Evolutionary conservation across 2,888 invertebrate species (phyloP), one percentile per base, ranked within the genome.

Genomic region (Muscina levida): DNA sequence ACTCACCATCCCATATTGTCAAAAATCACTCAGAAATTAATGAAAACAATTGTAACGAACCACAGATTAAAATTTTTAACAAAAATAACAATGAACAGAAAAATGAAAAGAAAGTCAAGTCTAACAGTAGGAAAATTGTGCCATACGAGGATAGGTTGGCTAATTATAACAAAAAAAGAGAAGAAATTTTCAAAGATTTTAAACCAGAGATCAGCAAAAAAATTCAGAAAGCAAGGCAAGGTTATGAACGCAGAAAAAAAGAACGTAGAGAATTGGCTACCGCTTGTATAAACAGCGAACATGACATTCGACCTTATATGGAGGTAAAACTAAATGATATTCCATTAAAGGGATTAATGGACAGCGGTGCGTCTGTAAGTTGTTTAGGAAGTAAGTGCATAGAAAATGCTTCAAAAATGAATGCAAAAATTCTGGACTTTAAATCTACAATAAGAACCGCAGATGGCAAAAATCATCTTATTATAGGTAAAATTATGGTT

Each of bases 1-100:
- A n/a, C n/a, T n/a, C n/a, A n/a, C n/a, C n/a, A n/a, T n/a, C n/a
- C n/a, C n/a, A n/a, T n/a, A n/a, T n/a, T n/a, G n/a, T n/a, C n/a
- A 37, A 37, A 10, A 6, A 6, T 37, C 37, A 37, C 5, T 42
- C 70, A 3, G 13, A 2, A 10, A 4, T 31, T 5, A 48, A 31
- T 17, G 39, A 39, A 19, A 51, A 51, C 17, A 72, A 24, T 48
- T 10, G 39, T 31, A 3, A 51, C 37, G n/a, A 39, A 72, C 15
- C 44, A 46, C n/a, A 11, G 44, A 37, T n/a, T 31, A 31, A 10
- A 3, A 26, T 46, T 17, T 26, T 72, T 26, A 62, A 39, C 1
- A 51, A 31, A 17, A 57, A 72, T 17, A 70, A 42, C 4, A 3
- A 31, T 5, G 31, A 44, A 2, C 2, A 44, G 5, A 13, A 2